Base-by-base conservation (phyloP, 2,888 invertebrate species). In the Cheilosia vernalis region DNA sequence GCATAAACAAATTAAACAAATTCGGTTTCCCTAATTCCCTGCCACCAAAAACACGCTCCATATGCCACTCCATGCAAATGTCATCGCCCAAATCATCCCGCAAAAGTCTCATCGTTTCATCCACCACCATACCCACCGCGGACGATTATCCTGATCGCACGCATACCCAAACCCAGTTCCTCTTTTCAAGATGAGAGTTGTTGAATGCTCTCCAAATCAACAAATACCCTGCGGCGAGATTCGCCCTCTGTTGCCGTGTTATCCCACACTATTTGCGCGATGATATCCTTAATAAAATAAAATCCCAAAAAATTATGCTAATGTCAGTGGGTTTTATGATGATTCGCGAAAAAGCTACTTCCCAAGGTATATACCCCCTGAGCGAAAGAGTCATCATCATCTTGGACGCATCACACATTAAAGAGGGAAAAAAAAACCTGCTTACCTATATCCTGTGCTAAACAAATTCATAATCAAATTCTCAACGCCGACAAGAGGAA, bases 241-340 rank as follows among this genome's bases (percentile, higher is more conserved):
- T 66, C 30, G 15, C 33, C 19, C 24, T 27, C 30, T 30, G n/a
- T 10, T 73, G 15, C 10, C 33, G 21, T 10, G 13, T 9, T 10
- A 19, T 73, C 24, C 19, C 21, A 15, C 24, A 27, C 33, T 17
- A 30, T 40, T 13, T 40, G 37, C 13, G 19, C 19, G 24, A 13
- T 15, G 19, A 37, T 56, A 63, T 76, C 51, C 42, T 67, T 69
- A 69, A 81, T 64, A 70, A 81, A 69, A 81, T 64, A 70, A 81
- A 81, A 81, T 74, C 76, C 76, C 63, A 63, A 81, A 81, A 76
- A 81, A 81, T 81, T 81, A 81, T 81, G 81, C 76, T 76, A 76
- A 81, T 81, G 69, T 63, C 49, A 10, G 63, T 40, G 69, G 56
- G 56, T 76, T 81, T 81, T 81, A 81, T 76, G 81, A 67, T 76